Evolutionary conservation across 2,113 vertebrate species (phyloP), one percentile per base, ranked within the genome.

Genomic region (Scytalopus superciliaris): DNA sequence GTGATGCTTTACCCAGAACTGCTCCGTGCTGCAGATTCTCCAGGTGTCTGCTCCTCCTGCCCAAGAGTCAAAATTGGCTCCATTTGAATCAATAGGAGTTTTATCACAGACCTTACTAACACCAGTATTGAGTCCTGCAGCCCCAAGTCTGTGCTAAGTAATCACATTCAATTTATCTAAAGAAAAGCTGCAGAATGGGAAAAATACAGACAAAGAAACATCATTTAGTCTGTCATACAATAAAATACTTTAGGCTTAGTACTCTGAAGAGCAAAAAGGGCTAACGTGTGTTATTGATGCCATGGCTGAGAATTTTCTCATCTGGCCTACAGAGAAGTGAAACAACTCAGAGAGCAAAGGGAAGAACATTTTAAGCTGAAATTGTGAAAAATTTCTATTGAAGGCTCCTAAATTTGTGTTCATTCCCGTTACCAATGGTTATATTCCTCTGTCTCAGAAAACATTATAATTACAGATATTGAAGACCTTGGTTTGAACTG

Each of bases 401-500:
- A 90, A 82, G 62, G 37, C 42, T 79, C 53, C 57, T 87, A 74
- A 80, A 62, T 92, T 93, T 87, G 44, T 94, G 42, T 76, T 87
- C 60, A 37, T 91, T 97, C 70, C 44, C 15, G 7, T 96, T 95
- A 94, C 49, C 23, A 45, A 35, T 45, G 75, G 75, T 92, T 95
- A 82, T 39, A 35, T 75, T 87, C 83, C 68, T 91, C 47, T 87
- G 30, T 53, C 90, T 59, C 83, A 84, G 81, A 94, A 91, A 96
- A 50, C 49, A 44, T 50, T 47, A n/a, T 84, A 73, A 79, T 92
- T 94, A 74, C 27, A 91, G 79, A 86, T 96, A 96, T 80, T 95
- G 84, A 87, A 87, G 73, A 50, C 22, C 69, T 94, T 82, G 49
- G 59, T 86, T 96, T 94, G 91, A 87, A 89, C 78, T 93, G 60